phyloP scores from a whole-genome alignment of 2,888 invertebrate species.

The Geotrupes spiniger region DNA sequence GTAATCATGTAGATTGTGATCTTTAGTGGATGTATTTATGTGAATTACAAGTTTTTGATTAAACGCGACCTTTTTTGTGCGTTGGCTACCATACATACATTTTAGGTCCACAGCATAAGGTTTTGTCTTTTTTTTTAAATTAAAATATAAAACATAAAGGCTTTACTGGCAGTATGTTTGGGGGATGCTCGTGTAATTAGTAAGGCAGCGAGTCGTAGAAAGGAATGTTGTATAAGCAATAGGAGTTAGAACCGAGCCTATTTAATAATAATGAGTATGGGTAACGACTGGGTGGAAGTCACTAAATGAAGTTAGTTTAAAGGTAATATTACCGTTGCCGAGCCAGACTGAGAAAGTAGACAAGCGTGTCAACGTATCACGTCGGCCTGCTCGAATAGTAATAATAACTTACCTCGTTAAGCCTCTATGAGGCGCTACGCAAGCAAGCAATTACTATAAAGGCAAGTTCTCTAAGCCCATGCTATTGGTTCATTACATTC shows the following conservation, averaged over 20 bases:
- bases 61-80: too few species aligned
- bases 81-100: too few species aligned
- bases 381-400: conserved; percentile 26
- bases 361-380: conserved; percentile 24
- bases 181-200: conserved; percentile 1
- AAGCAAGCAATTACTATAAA: conserved; percentile 13
- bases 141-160: too few species aligned
- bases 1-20: too few species aligned
- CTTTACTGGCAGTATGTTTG: too few species aligned
- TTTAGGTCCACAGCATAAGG: too few species aligned
- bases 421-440: conserved; percentile 24
- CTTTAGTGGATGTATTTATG: too few species aligned
- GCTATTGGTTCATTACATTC: conserved; percentile 13
- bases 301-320: conserved; percentile 28
- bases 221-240: conserved; percentile 3
- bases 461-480: conserved; percentile 5
- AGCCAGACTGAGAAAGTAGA: conserved; percentile 19
- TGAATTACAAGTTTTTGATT: too few species aligned
- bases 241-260: conserved; percentile 5
- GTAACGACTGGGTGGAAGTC: conserved; percentile 19
- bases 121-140: too few species aligned
- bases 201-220: neutral
- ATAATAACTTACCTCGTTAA: conserved; percentile 31
- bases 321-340: conserved; percentile 26
- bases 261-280: conserved; percentile 9